phyloP scores from a whole-genome alignment of 2,797 vertebrate species.

The Eurystomus glaucurus region DNA sequence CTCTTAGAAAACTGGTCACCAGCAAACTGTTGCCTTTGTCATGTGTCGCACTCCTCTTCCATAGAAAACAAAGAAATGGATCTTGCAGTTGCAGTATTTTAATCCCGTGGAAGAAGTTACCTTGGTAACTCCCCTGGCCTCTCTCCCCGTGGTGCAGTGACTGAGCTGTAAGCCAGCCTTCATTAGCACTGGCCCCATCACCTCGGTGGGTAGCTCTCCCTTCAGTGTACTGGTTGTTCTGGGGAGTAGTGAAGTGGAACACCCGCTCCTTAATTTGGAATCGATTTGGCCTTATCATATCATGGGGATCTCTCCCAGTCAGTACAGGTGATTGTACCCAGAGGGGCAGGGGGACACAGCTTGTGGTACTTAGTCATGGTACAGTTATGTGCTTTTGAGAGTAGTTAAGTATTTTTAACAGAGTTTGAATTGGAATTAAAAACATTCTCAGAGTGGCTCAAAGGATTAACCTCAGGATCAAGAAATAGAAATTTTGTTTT shows the following conservation, averaged over 20 bases:
- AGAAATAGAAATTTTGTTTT: neutral
- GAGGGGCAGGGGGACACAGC: neutral
- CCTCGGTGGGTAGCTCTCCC: fast-evolving
- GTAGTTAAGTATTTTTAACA: neutral
- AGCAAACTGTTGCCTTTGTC: neutral
- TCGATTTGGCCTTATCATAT: fast-evolving
- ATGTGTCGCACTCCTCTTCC: neutral
- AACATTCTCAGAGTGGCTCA: neutral
- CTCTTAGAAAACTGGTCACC: neutral
- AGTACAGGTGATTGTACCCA: neutral
- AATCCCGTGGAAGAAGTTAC: neutral
- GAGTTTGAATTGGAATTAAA: neutral
- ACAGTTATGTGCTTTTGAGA: neutral
- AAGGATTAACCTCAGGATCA: neutral
- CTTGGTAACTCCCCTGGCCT: neutral
- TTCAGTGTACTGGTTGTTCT: neutral
- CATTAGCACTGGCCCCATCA: neutral
- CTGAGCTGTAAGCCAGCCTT: neutral
- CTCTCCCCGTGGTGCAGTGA: neutral
- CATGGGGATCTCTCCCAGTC: neutral
- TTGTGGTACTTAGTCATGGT: neutral
- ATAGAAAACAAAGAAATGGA: neutral
- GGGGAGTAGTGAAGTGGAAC: fast-evolving
- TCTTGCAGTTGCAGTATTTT: neutral
- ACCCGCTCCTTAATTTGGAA: neutral